A percentile compares a stretch with the other conserved stretches of the same genome.
Conservation (phyloP, 2,888 invertebrate species). For the Archips crataeganus region DNA sequence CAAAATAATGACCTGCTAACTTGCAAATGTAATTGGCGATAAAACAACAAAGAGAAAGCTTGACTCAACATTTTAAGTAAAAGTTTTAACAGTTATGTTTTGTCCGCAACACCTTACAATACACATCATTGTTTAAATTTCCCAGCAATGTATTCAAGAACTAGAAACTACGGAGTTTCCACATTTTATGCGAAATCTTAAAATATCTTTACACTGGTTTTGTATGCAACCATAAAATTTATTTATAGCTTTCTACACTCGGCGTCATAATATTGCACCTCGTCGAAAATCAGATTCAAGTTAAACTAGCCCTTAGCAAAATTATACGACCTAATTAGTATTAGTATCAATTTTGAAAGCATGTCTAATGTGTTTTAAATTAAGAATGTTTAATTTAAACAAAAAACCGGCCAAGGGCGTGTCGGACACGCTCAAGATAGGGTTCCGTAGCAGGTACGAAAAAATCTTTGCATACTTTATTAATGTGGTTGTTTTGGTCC, state of each 20-base stretch:
- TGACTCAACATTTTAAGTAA: slow-evolving; percentile 13
- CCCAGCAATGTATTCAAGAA: slow-evolving; percentile 29
- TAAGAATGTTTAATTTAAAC: too few species aligned
- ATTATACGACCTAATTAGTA: too few species aligned
- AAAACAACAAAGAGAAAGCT: slow-evolving; percentile 23
- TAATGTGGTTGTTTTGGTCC: too few species aligned
- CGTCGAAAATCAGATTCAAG: too few species aligned
- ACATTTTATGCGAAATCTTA: slow-evolving; percentile 21
- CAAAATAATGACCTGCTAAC: neutral
- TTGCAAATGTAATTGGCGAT: slow-evolving; percentile 14
- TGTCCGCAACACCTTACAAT: slow-evolving; percentile 30
- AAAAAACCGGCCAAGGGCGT: too few species aligned
- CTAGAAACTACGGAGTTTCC: slow-evolving; percentile 9
- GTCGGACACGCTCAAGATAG: too few species aligned
- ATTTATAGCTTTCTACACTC: slow-evolving; percentile 2
- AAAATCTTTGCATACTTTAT: too few species aligned
- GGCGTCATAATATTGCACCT: too few species aligned
- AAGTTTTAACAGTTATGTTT: slow-evolving; percentile 23
- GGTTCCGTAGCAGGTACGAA: too few species aligned
- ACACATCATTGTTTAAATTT: slow-evolving; percentile 24
- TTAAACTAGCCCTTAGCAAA: too few species aligned
- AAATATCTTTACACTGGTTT: slow-evolving; percentile 18
- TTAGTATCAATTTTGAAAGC: too few species aligned
- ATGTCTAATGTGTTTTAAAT: too few species aligned
- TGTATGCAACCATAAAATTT: slow-evolving; percentile 11